A percentile compares a stretch with the other conserved stretches of the same genome.
phyloP scores from a whole-genome alignment of 2,113 vertebrate genomes.

The Callocephalon fimbriatum region DNA sequence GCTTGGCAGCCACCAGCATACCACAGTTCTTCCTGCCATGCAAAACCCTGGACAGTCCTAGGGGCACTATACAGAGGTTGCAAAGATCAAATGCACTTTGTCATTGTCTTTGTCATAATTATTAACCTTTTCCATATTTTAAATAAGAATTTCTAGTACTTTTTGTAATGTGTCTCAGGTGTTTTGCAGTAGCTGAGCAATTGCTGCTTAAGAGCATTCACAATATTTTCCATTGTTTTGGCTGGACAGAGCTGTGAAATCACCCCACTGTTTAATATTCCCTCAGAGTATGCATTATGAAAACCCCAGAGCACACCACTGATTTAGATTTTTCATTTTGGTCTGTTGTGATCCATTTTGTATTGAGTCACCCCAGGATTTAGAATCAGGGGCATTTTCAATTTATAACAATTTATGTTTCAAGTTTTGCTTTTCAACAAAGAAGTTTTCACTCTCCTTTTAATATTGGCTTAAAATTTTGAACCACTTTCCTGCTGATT shows the following conservation, averaged over 20 bases:
- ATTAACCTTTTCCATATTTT: not conserved
- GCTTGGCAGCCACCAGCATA: not conserved
- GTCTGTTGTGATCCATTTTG: not conserved
- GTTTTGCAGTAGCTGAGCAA: conserved; percentile 44
- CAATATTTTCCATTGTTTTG: conserved; percentile 43
- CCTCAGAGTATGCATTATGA: not conserved
- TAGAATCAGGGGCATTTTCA: not conserved
- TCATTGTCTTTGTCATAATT: not conserved
- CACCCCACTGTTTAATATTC: not conserved
- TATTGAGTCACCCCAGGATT: not conserved
- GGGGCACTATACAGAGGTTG: not conserved
- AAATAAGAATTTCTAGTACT: not conserved
- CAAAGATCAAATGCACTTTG: not conserved
- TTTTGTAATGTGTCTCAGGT: not conserved
- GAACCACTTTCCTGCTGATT: not conserved
- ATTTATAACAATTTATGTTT: not conserved
- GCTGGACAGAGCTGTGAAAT: not conserved
- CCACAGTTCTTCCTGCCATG: not conserved
- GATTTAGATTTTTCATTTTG: not conserved
- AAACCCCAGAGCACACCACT: not conserved
- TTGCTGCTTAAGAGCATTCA: not conserved
- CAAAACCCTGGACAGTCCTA: not conserved
- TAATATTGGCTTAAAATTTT: not conserved
- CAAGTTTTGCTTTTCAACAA: not conserved
- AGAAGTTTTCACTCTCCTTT: not conserved